Conservation (phyloP, 2,888 invertebrate species). For the Graphium colonna region DNA sequence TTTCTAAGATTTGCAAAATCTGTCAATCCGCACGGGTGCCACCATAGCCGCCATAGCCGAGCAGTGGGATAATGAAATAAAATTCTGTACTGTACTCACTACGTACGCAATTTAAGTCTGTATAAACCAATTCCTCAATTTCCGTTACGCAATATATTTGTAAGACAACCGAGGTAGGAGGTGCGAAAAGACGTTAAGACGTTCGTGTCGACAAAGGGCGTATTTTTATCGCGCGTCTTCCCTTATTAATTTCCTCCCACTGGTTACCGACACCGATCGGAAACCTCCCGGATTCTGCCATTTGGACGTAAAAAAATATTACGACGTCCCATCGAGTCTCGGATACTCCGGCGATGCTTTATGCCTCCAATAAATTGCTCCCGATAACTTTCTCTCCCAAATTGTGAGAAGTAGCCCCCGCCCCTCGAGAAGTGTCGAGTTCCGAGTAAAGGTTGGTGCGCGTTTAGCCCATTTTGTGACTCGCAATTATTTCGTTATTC, state of each 20-base stretch:
- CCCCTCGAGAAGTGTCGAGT: slow-evolving; percentile 37
- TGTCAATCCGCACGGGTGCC: no score
- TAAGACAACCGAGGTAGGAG: slow-evolving; percentile 1
- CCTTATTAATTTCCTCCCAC: slow-evolving; percentile 22
- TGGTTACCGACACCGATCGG: slow-evolving; percentile 24
- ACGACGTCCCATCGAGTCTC: slow-evolving; percentile 35
- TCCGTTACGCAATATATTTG: no score
- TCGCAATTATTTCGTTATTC: not conserved
- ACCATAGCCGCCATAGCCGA: no score
- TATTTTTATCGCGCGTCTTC: slow-evolving; percentile 29
- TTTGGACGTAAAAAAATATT: slow-evolving; percentile 45
- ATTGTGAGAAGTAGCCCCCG: not conserved
- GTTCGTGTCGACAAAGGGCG: slow-evolving; percentile 1
- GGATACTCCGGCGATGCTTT: slow-evolving; percentile 26
- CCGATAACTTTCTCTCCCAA: slow-evolving; percentile 26
- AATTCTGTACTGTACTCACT: no score
- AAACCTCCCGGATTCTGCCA: slow-evolving; percentile 34
- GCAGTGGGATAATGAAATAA: no score
- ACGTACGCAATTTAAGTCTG: no score
- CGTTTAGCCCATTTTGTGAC: slow-evolving; percentile 9
- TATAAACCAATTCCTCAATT: no score
- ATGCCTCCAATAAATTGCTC: slow-evolving; percentile 43
- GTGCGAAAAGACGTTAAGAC: slow-evolving; percentile 15
- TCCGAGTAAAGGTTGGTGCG: slow-evolving; percentile 24
- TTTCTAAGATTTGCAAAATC: no score